Percentiles rank a stretch among this genome's conserved stretches.
phyloP scores from a whole-genome alignment of 2,888 invertebrate species.

The Drosophila percnosoma region DNA sequence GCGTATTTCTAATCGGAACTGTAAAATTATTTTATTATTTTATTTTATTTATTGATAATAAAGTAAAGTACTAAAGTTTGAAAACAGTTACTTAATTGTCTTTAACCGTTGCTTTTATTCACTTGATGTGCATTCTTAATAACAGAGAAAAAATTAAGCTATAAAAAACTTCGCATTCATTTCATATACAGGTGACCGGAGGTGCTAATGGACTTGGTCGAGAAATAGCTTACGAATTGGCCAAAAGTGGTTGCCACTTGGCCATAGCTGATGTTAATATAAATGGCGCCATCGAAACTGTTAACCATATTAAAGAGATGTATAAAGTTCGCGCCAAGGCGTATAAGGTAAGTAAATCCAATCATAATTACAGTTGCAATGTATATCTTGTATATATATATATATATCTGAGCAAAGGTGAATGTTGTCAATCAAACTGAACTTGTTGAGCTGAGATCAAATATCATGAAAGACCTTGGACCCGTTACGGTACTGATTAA shows the following conservation, averaged over 20 bases:
- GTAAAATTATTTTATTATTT: too few relatives aligned
- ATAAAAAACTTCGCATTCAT: background rate
- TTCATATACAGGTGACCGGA: constrained; percentile 82
- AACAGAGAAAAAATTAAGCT: too few relatives aligned
- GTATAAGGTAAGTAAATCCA: constrained; percentile 61
- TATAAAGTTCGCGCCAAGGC: constrained; percentile 70
- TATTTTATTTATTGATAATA: too few relatives aligned
- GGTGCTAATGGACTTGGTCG: constrained; percentile 84
- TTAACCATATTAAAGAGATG: constrained; percentile 50
- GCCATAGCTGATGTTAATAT: constrained; percentile 79
- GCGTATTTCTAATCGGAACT: too few relatives aligned
- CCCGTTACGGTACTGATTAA: constrained; percentile 84
- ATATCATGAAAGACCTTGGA: constrained; percentile 78
- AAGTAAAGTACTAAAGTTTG: too few relatives aligned
- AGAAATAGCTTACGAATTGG: constrained; percentile 80
- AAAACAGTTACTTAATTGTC: too few relatives aligned
- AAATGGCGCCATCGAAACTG: constrained; percentile 69
- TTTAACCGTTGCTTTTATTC: too few relatives aligned
- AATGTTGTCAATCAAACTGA: constrained; percentile 73
- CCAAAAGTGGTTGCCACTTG: constrained; percentile 80
- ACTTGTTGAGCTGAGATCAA: constrained; percentile 58
- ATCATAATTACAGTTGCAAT: background rate
- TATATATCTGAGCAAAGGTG: constrained; percentile 46
- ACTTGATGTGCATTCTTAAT: too few relatives aligned
- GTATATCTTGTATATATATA: background rate